phyloP scores from a whole-genome alignment of 2,797 vertebrate genomes.

The Anisognathus igniventris region DNA sequence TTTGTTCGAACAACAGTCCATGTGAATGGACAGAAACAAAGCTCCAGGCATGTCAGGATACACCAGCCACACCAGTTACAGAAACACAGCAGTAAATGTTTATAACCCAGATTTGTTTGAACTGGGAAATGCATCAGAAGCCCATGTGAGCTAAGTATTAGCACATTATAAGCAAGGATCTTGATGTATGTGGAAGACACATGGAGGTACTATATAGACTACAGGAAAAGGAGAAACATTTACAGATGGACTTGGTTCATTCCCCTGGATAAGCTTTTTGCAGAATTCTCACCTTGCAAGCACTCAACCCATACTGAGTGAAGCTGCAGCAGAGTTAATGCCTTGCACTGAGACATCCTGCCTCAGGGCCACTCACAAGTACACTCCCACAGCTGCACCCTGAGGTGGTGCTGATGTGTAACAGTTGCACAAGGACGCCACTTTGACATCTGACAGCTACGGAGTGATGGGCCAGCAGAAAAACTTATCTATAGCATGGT shows the following conservation, averaged over 20 bases:
- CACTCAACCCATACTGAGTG: neutral
- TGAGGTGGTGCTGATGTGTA: accelerated
- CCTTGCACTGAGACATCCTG: neutral
- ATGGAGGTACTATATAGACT: neutral
- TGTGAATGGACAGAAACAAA: neutral
- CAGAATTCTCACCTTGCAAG: neutral
- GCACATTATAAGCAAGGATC: neutral
- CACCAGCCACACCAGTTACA: neutral
- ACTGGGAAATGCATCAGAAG: neutral
- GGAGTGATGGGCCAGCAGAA: neutral
- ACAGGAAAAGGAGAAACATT: neutral
- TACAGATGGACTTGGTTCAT: neutral
- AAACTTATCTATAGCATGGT: neutral
- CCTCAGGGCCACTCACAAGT: neutral
- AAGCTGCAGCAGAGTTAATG: neutral
- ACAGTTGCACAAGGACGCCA: accelerated
- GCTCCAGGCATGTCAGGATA: neutral
- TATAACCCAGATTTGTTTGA: neutral
- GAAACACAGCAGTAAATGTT: neutral
- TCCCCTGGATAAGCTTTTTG: neutral
- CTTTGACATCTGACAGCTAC: neutral
- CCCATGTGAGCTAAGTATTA: neutral
- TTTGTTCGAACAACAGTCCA: neutral
- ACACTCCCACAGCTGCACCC: neutral
- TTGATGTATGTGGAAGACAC: neutral